Conservation (phyloP, 2,888 invertebrate species). For the Lottia gigantea region DNA sequence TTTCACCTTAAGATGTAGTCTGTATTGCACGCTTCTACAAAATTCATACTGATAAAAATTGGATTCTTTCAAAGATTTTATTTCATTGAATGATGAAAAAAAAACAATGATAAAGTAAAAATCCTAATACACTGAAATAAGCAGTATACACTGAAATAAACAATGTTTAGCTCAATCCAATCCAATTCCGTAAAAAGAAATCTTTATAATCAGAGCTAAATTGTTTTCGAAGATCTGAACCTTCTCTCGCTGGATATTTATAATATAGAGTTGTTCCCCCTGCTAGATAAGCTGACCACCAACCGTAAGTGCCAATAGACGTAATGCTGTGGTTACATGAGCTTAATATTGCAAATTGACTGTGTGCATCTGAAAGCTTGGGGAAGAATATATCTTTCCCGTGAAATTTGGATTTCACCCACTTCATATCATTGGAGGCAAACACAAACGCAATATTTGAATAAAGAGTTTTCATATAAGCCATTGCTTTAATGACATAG, state of each 20-base stretch:
- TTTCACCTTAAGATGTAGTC: too few relatives aligned
- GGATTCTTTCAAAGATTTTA: too few relatives aligned
- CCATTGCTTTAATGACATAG: not conserved
- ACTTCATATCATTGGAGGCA: not conserved
- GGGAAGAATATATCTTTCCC: not conserved
- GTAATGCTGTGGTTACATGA: not conserved
- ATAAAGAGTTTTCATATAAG: not conserved
- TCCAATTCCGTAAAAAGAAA: not conserved
- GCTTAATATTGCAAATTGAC: not conserved
- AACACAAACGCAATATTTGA: not conserved
- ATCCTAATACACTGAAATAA: too few relatives aligned
- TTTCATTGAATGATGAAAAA: too few relatives aligned
- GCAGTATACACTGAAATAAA: too few relatives aligned
- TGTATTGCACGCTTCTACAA: too few relatives aligned
- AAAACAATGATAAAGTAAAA: too few relatives aligned
- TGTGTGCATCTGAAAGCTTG: not conserved
- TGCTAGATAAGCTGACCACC: conserved; percentile 2
- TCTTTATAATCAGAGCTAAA: not conserved
- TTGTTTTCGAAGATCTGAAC: not conserved
- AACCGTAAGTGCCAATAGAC: not conserved
- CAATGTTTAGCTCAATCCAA: not conserved
- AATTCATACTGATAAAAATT: too few relatives aligned
- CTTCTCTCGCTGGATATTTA: conserved; percentile 4
- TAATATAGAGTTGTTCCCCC: conserved; percentile 5
- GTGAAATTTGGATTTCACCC: not conserved